Evolutionary conservation across 2,888 invertebrate species (phyloP).

Genomic region (Dryobota labecula): DNA sequence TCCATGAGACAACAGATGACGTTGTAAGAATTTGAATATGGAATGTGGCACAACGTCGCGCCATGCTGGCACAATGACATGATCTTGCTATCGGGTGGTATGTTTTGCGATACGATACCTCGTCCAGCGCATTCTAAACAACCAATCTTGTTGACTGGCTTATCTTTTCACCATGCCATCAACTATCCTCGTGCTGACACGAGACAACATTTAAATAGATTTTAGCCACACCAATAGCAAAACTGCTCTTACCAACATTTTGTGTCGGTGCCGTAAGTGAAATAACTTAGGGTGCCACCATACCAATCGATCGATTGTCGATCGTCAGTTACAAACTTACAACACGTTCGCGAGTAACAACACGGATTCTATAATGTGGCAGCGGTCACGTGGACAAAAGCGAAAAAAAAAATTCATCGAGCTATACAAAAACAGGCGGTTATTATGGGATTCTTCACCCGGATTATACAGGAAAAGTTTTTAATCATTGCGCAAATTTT

Average conservation of each 20-base stretch:
- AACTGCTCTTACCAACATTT: neutral
- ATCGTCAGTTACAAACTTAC: too few relatives aligned
- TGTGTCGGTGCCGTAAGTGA: neutral
- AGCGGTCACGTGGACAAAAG: too few relatives aligned
- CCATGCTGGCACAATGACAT: neutral
- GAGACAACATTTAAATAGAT: neutral
- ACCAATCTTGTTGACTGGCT: neutral
- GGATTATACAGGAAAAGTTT: too few relatives aligned
- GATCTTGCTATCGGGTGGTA: neutral
- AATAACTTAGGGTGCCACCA: neutral
- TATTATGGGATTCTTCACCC: too few relatives aligned
- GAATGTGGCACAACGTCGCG: constrained; percentile 4
- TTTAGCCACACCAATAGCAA: neutral
- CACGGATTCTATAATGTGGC: too few relatives aligned
- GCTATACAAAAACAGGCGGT: too few relatives aligned
- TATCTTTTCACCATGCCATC: neutral
- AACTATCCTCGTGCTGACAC: neutral
- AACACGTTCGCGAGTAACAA: too few relatives aligned
- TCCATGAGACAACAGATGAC: constrained; percentile 1
- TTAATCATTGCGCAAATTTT: too few relatives aligned
- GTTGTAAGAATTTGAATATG: constrained; percentile 22
- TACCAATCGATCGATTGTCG: too few relatives aligned
- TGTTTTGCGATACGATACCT: neutral
- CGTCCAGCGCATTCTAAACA: neutral
- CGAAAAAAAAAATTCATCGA: too few relatives aligned